Evolutionary conservation across 2,113 vertebrate genomes (phyloP), one percentile per base, ranked within the genome.

Genomic region (Solenodon paradoxus): DNA sequence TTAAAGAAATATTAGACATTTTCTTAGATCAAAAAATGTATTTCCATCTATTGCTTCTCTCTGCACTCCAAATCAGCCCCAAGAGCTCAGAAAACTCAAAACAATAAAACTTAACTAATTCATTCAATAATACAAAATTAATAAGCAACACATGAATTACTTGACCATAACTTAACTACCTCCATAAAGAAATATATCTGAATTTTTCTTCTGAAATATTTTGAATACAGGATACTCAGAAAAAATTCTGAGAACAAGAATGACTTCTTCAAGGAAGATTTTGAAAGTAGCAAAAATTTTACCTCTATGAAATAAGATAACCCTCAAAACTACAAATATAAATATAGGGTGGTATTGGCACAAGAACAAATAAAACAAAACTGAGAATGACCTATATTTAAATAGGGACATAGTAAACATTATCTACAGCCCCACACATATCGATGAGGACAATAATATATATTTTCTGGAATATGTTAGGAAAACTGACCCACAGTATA

Each of bases 191-290:
- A 88, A 78, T 1, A 35, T 15, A 85, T 9, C 16, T 90, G 35
- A 81, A 75, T 51, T 83, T 95, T 61, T 88, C 51, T 89, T 88
- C n/a, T 63, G 69, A 95, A 92, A 80, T 68, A 77, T 45, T 85
- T 47, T 94, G 30, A 72, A 45, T 20, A 81, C 49, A 87, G 17
- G n/a, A n/a, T n/a, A n/a, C n/a, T 83, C 15, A 22, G n/a, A 57
- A 91, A 74, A 84, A 42, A 90, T 55, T 83, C 40, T 66, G 24
- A 87, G 79, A 90, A 79, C 30, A 72, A 85, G 55, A 5, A 83
- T 63, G 10, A 79, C 55, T 89, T 86, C 69, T 85, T 92, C 53
- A 80, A 87, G 35, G 55, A 22, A 91, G 68, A 80, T 32, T 87
- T 68, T 90, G 38, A 51, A 88, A 72, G 32, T 5, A 81, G 24